Base-by-base conservation (phyloP, 2,888 invertebrate species). In the Crematogaster levior region DNA sequence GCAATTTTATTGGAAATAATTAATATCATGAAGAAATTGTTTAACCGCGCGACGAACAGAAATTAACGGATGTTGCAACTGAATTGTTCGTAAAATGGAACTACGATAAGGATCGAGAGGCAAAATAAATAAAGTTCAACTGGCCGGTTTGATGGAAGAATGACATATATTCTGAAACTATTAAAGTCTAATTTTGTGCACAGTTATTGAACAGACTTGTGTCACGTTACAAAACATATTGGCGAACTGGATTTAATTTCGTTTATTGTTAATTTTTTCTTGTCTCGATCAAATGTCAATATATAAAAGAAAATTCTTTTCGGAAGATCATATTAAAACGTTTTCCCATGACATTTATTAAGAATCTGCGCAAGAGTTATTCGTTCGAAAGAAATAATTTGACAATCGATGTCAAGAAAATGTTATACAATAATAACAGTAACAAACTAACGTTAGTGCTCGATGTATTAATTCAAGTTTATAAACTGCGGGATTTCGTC, bases 41-140 rank as follows among this genome's bases (percentile, higher is more conserved):
- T 80, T 77, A 27, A 34, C 27, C 40, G 72, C 63, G 53, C 75
- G 60, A 58, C n/a, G 60, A 70, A 81, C 60, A 73, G 81, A 73
- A 80, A 72, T 82, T 83, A 87, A 81, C 68, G 73, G 56, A 81
- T 70, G 56, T 84, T 82, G 85, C 83, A 86, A 86, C 85, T 85
- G 87, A 86, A 82, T 85, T 82, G 43, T 83, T 91, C 89, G 86
- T 89, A 91, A 91, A 91, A 85, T 77, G 70, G 56, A 83, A 82
- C 80, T 72, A 65, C 30, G 56, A 61, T 58, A 58, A 63, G 81
- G 79, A 85, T 85, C 83, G 84, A 84, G 87, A 82, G 86, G 79
- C 70, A 80, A 86, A 85, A 82, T 90, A 89, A 90, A 91, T 90
- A 89, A 92, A 89, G 87, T 89, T 92, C 83, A 86, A 86, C 85